Evolutionary conservation across 1,140 invertebrate species (phyloP), one percentile per base, ranked within the genome.

Genomic region (Trissolcus basalis): DNA sequence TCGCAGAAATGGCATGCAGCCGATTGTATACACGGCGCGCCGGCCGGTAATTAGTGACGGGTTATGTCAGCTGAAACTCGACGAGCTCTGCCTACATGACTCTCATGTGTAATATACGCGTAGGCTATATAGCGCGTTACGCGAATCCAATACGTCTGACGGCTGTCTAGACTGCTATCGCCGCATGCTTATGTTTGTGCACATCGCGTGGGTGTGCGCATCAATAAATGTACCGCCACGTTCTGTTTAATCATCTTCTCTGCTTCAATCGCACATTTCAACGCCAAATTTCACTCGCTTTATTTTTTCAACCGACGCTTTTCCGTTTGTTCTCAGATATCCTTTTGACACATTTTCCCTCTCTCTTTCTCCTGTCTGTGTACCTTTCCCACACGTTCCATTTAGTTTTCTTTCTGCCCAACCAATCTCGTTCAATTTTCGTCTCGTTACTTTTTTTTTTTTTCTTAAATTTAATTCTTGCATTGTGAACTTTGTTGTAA

Each of bases 81-180:
- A 68, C 71, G 64, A 67, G 77, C 51, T 65, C 56, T 63, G 68
- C 67, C 74, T 67, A 71, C 68, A 67, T 71, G 56, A 68, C 63
- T 65, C 73, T 60, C 65, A 35, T 73, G 44, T 73, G 79, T 81
- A 81, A 77, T 77, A 81, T 75, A 76, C 77, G 19, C 19, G 75
- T 77, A 82, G 78, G 78, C 77, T 81, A 81, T 79, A 77, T 81
- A 77, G 78, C 81, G 73, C 76, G 79, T 83, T 82, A 84, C 82
- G 83, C 79, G 81, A 83, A 82, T 82, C 82, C 83, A 83, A 84
- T 85, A 84, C 84, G 84, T 86, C 84, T 86, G 84, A 84, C 83
- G 83, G 79, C 83, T 70, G 84, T 86, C 84, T 86, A 85, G 84
- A 86, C 84, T 79, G 81, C 77, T 71, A 77, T 71, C 82, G 74